A percentile compares a stretch with the other conserved stretches of the same genome.
Conservation (phyloP, 2,888 invertebrate genomes). For the Rhopalosiphum nymphaeae region DNA sequence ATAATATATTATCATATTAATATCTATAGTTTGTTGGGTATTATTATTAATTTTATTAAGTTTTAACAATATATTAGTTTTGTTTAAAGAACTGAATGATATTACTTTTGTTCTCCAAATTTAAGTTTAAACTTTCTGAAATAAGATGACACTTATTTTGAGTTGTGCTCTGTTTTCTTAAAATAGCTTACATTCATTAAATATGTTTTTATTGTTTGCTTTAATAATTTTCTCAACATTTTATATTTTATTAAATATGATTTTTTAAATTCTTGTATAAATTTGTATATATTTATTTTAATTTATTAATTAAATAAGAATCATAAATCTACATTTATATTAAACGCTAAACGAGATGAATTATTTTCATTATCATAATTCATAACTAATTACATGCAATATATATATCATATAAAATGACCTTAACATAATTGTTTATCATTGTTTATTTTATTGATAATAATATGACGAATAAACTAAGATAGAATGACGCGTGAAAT, state of each 20-base stretch:
- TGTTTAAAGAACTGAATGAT: background rate
- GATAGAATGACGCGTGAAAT: conserved; percentile 23
- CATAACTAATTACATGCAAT: background rate
- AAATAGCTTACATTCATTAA: background rate
- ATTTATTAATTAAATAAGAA: background rate
- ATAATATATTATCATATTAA: background rate
- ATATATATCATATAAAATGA: background rate
- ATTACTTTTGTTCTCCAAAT: background rate
- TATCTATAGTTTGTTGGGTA: background rate
- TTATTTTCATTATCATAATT: background rate
- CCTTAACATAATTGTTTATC: conserved; percentile 5
- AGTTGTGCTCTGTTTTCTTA: background rate
- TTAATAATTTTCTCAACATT: background rate
- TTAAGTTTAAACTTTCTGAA: background rate
- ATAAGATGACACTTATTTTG: background rate
- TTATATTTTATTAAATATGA: background rate
- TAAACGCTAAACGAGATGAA: background rate
- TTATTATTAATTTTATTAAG: background rate
- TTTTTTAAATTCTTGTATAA: background rate
- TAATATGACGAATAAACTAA: background rate
- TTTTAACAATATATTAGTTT: background rate
- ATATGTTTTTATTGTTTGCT: background rate
- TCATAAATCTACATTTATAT: background rate
- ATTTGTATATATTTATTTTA: background rate
- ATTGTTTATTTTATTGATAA: conserved; percentile 15